Conservation (phyloP, 2,113 vertebrate genomes). For the Fregata magnificens region DNA sequence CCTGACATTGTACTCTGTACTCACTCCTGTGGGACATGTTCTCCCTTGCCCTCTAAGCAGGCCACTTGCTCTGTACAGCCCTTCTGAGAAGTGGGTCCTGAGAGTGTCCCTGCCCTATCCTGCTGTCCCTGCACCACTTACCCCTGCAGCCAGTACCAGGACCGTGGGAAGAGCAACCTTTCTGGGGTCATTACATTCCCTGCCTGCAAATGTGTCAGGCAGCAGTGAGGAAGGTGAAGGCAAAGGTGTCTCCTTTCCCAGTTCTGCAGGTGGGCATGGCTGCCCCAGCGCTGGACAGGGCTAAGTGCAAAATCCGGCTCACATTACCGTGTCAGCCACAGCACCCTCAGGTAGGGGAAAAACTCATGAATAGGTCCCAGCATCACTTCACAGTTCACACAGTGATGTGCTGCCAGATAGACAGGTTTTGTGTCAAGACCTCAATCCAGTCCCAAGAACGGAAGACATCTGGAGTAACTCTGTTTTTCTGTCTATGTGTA, state of each 20-base stretch:
- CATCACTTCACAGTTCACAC: background rate
- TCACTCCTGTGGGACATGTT: background rate
- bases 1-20: background rate
- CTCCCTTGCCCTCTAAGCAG: background rate
- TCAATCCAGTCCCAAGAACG: background rate
- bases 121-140: background rate
- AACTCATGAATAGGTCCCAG: background rate
- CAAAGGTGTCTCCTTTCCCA: background rate
- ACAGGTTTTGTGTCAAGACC: background rate
- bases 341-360: background rate
- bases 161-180: background rate
- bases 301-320: background rate
- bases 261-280: background rate
- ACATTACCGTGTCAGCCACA: fast-evolving
- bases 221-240: background rate
- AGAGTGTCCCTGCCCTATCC: background rate
- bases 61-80: background rate
- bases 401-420: background rate
- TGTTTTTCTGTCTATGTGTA: background rate
- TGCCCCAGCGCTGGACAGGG: background rate
- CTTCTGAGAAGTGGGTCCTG: background rate
- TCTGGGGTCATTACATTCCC: background rate
- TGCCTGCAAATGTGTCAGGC: background rate
- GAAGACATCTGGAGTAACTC: background rate
- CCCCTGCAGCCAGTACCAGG: background rate